Percentiles rank a stretch among this genome's conserved stretches.
These are phyloP conservation scores for Macrocentrus cingulum DNA, from an alignment of 1,140 invertebrate genomes.

Conservation along the genomic window DNA sequence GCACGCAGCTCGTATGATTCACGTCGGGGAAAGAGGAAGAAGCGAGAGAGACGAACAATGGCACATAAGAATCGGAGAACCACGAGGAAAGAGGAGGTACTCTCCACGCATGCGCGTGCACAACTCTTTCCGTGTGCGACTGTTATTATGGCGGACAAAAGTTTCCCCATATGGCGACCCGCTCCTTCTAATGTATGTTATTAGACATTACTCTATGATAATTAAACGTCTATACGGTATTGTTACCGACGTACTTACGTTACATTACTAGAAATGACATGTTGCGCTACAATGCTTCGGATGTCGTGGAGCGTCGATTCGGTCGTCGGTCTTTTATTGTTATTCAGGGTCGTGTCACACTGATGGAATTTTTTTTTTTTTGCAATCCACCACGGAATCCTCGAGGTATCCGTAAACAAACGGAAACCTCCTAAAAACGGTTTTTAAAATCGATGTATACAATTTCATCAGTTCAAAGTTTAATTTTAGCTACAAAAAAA, in stretches of 20 bases:
- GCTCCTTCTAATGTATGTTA: constrained; percentile 56
- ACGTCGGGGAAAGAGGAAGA: constrained; percentile 30
- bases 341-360: too few relatives aligned
- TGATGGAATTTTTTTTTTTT: too few relatives aligned
- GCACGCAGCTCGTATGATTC: constrained; percentile 51
- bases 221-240: constrained; percentile 59
- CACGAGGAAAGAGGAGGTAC: constrained; percentile 42
- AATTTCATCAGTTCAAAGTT: too few relatives aligned
- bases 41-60: constrained; percentile 24
- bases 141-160: constrained; percentile 55
- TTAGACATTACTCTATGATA: constrained; percentile 61
- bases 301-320: constrained; percentile 47
- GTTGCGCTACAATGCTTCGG: constrained; percentile 58
- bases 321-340: constrained; percentile 18
- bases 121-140: constrained; percentile 55
- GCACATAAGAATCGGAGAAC: constrained; percentile 32
- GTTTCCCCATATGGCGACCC: constrained; percentile 55
- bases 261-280: constrained; percentile 57
- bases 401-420: too few relatives aligned
- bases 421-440: too few relatives aligned
- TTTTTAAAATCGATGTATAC: too few relatives aligned
- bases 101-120: constrained; percentile 51
- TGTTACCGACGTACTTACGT: constrained; percentile 54
- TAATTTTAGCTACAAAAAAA: too few relatives aligned
- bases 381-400: too few relatives aligned